Conservation (phyloP, 2,113 vertebrate species). For the Catharus fuscescens region DNA sequence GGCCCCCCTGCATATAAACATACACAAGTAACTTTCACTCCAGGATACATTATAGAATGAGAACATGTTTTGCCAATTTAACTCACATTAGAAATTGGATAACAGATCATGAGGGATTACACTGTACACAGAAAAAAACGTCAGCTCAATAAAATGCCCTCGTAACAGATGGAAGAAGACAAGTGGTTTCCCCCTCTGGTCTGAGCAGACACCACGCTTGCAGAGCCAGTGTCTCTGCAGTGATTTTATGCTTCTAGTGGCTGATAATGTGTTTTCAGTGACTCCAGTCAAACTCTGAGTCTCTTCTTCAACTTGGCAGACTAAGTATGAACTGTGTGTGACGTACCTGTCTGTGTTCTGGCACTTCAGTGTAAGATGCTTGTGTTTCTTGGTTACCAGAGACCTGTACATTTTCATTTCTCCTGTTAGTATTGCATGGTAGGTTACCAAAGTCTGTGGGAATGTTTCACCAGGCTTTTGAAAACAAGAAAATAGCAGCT, state of each 20-base stretch:
- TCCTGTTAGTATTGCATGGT: neutral
- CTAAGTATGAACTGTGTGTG: neutral
- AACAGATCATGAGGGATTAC: neutral
- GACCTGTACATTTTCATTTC: neutral
- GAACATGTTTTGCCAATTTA: neutral
- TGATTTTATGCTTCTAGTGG: neutral
- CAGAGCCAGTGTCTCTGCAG: neutral
- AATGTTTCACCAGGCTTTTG: neutral
- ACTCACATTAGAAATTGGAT: neutral
- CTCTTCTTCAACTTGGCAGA: neutral
- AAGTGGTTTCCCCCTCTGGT: neutral
- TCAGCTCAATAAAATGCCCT: neutral
- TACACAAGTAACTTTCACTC: neutral
- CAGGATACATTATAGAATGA: neutral
- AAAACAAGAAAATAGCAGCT: neutral
- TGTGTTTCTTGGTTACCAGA: neutral
- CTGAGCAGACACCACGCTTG: neutral
- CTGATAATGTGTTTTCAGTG: neutral
- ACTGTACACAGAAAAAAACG: neutral
- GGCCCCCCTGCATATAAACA: neutral
- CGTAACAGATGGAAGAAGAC: neutral
- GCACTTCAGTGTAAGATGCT: neutral
- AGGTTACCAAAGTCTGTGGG: neutral
- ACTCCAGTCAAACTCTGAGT: neutral
- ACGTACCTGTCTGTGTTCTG: neutral